Conservation (phyloP, 2,888 invertebrate species). For the Lithophane leautieri region DNA sequence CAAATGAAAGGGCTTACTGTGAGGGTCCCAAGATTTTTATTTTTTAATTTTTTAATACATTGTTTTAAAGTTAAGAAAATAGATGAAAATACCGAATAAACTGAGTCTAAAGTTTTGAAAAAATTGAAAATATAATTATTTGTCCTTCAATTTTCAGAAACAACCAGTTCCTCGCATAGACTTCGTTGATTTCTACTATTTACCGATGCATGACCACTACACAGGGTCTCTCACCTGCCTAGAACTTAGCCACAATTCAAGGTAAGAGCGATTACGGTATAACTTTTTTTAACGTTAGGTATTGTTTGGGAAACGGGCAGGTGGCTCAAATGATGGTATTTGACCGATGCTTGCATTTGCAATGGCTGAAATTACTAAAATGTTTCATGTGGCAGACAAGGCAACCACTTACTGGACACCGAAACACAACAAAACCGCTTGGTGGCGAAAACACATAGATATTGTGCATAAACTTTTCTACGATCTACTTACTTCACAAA, state of each 20-base stretch:
- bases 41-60: no score
- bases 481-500: not conserved
- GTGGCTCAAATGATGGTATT: not conserved
- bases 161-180: conserved; percentile 86
- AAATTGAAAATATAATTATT: no score
- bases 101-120: no score
- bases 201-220: conserved; percentile 94
- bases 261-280: conserved; percentile 71
- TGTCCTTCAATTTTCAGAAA: conserved; percentile 68
- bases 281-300: not conserved
- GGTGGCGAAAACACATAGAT: not conserved
- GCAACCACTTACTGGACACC: not conserved
- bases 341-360: not conserved
- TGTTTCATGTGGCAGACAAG: not conserved
- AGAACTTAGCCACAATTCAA: conserved; percentile 91
- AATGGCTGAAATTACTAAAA: not conserved
- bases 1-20: no score
- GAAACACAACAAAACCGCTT: not conserved
- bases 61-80: no score
- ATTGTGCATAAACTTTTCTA: no score
- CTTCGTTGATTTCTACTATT: conserved; percentile 91
- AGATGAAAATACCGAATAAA: no score
- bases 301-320: not conserved
- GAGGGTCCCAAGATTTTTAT: no score
- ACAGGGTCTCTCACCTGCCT: conserved; percentile 92